These are phyloP conservation scores for Lucinisca nassula DNA, from an alignment of 2,888 invertebrate genomes.

Conservation along the genomic window DNA sequence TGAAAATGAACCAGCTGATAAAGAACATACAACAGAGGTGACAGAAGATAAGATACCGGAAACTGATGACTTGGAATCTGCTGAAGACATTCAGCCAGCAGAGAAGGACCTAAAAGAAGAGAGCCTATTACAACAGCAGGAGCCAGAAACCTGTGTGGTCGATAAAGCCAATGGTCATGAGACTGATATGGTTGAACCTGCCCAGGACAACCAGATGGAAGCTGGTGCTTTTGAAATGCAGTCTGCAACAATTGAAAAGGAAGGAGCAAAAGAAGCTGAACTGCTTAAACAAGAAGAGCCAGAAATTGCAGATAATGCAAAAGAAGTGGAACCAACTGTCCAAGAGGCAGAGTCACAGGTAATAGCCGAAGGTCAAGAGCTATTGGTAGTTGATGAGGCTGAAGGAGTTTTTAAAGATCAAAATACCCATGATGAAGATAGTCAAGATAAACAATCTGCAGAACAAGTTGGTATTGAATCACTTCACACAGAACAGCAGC, in stretches of 20 bases:
- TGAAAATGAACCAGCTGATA: neutral
- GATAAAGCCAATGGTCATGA: too few species aligned
- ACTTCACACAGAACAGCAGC: neutral
- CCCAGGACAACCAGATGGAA: neutral
- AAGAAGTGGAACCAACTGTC: neutral
- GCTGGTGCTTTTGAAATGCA: neutral
- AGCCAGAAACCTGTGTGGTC: too few species aligned
- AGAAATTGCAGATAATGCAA: neutral
- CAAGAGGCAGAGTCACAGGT: neutral
- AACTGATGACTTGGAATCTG: neutral
- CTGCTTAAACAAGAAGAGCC: neutral
- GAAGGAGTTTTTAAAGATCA: neutral
- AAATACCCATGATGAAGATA: neutral
- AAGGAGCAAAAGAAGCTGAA: neutral
- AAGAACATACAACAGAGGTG: neutral
- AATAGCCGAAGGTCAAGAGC: neutral
- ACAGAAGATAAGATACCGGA: conserved; percentile 17
- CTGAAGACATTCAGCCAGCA: neutral
- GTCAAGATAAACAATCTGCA: neutral
- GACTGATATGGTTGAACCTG: too few species aligned
- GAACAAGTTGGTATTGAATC: neutral
- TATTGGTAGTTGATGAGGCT: neutral
- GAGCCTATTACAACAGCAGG: neutral
- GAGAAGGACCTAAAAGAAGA: too few species aligned
- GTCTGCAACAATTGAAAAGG: neutral